Evolutionary conservation across 2,113 vertebrate species (phyloP).

Genomic region (Polypterus senegalus): DNA sequence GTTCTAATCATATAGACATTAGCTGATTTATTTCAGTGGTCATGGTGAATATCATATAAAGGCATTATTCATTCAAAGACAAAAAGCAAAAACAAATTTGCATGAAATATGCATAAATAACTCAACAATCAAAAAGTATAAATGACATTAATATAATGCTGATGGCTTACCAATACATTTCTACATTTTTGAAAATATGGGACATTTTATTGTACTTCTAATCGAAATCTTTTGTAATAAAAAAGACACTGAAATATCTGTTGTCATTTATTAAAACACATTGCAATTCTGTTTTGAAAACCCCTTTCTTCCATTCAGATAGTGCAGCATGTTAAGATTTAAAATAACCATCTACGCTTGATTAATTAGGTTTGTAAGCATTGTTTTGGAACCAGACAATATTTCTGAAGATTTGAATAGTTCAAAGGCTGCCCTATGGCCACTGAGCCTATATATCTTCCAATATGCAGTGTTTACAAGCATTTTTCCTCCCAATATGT

Average conservation of each 20-base stretch:
- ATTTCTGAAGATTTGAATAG: slow-evolving; percentile 72
- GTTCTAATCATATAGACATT: too few species aligned
- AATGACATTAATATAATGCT: too few species aligned
- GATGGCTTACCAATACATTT: too few species aligned
- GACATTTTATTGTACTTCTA: too few species aligned
- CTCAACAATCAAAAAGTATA: too few species aligned
- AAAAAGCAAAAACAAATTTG: too few species aligned
- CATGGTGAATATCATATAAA: too few species aligned
- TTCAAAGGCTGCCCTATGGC: slow-evolving; percentile 72
- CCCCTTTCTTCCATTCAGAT: slow-evolving; percentile 50
- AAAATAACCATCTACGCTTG: slow-evolving; percentile 64
- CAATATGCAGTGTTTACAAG: slow-evolving; percentile 51
- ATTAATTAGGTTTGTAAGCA: slow-evolving; percentile 72
- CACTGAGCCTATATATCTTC: slow-evolving; percentile 62
- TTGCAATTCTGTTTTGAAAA: slow-evolving; percentile 30
- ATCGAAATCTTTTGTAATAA: not conserved
- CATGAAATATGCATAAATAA: too few species aligned
- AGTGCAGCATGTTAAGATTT: slow-evolving; percentile 45
- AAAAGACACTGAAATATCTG: not conserved
- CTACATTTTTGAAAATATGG: too few species aligned
- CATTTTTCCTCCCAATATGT: slow-evolving; percentile 71
- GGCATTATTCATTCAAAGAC: too few species aligned
- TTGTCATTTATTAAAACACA: not conserved
- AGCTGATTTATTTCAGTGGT: too few species aligned
- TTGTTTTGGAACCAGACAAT: slow-evolving; percentile 64